Conservation (phyloP, 2,888 invertebrate species). For the Diaprepes abbreviatus region DNA sequence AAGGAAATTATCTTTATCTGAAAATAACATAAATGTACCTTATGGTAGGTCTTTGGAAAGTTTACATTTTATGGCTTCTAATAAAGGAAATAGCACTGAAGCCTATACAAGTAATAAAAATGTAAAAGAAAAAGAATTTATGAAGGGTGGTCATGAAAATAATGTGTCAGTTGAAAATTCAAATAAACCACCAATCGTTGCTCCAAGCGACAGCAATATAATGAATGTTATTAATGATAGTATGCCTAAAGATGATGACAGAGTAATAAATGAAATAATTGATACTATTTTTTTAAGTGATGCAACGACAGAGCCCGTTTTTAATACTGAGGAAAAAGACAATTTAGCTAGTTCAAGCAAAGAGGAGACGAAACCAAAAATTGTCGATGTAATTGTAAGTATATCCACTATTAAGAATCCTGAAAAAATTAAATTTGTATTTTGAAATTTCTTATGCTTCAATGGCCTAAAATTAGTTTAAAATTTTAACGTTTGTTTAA, state of each 20-base stretch:
- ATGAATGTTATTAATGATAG: background rate
- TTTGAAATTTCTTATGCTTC: no score
- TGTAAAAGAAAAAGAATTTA: background rate
- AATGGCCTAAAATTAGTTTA: no score
- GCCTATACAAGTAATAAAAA: background rate
- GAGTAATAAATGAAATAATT: background rate
- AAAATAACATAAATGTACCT: background rate
- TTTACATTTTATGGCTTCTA: background rate
- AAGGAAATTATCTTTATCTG: background rate
- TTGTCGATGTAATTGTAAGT: conserved; percentile 55
- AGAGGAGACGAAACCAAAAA: conserved; percentile 47
- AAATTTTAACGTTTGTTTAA: no score
- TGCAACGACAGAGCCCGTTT: background rate
- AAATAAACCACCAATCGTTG: background rate
- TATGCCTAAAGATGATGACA: background rate
- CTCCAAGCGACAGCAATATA: background rate
- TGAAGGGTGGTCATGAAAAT: background rate
- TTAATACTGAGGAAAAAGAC: background rate
- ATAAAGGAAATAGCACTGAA: background rate
- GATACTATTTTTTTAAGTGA: background rate
- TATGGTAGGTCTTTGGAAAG: background rate
- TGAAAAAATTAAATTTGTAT: no score
- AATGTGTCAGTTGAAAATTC: background rate
- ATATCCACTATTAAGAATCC: no score
- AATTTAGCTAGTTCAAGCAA: background rate